Conservation (phyloP, 2,888 invertebrate genomes). For the Uropetala carovei region DNA sequence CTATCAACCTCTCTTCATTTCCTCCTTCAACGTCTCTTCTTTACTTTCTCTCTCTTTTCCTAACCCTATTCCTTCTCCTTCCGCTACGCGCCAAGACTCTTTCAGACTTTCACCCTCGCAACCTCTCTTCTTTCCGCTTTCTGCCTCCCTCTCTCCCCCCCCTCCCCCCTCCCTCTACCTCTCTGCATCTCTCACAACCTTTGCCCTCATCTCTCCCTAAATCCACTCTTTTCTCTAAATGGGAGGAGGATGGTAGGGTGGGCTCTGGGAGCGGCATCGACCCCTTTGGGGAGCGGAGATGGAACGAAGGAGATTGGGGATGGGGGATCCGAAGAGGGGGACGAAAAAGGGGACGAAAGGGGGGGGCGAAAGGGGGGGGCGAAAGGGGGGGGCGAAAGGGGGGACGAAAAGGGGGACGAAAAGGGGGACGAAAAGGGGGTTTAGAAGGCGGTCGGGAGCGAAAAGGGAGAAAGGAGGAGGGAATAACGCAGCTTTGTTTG, state of each 20-base stretch:
- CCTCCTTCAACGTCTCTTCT: background rate
- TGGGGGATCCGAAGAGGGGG: background rate
- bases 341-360: background rate
- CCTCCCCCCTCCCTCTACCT: background rate
- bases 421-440: background rate
- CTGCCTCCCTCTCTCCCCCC: background rate
- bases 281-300: background rate
- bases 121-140: no score
- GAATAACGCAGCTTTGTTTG: slow-evolving; percentile 36
- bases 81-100: background rate
- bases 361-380: background rate
- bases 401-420: background rate
- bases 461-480: background rate
- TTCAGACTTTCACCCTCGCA: no score
- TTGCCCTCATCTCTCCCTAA: slow-evolving; percentile 3
- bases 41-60: background rate
- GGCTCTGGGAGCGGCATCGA: background rate
- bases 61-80: background rate
- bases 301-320: background rate
- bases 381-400: background rate
- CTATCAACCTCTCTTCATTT: background rate
- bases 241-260: background rate
- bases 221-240: slow-evolving; percentile 19
- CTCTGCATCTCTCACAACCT: background rate
- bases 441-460: background rate